phyloP scores from a whole-genome alignment of 2,113 vertebrate genomes.

The Coryphaenoides rupestris region DNA sequence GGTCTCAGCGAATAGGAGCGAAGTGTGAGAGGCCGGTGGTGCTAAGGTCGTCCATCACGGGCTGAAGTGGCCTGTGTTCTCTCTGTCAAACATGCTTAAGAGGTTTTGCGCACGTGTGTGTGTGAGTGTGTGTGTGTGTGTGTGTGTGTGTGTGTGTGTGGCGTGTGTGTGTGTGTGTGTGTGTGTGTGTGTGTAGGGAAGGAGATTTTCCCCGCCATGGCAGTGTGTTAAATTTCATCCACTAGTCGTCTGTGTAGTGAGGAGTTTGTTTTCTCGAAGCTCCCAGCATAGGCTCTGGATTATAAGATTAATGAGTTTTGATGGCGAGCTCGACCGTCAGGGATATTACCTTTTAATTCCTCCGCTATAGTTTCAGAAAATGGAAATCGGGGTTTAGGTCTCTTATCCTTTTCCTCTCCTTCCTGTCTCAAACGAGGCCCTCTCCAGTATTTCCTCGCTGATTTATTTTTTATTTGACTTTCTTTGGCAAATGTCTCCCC shows the following conservation, averaged over 20 bases:
- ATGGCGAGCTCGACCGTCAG: no score
- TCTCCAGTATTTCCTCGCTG: no score
- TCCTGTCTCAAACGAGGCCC: no score
- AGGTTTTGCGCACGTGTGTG: conserved; percentile 4
- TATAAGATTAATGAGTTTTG: no score
- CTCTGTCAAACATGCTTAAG: conserved; percentile 38
- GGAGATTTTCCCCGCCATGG: background rate
- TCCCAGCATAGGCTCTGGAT: no score
- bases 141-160: background rate
- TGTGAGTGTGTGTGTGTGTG: background rate
- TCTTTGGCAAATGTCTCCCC: no score
- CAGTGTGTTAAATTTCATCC: background rate
- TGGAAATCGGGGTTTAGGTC: no score
- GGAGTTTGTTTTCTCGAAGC: background rate
- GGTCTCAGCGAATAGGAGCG: conserved; percentile 20
- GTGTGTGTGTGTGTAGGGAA: background rate
- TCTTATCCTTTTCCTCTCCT: no score
- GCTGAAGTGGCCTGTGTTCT: conserved; percentile 41
- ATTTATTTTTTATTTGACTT: no score
- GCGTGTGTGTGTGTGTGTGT: conserved; percentile 1
- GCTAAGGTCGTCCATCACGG: conserved; percentile 41
- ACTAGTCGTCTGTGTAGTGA: no score
- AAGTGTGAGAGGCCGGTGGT: conserved; percentile 45
- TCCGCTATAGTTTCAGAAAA: no score
- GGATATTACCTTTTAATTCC: no score